These are phyloP conservation scores for Leptodirus hochenwartii DNA, from an alignment of 2,888 invertebrate genomes.

Conservation along the genomic window DNA sequence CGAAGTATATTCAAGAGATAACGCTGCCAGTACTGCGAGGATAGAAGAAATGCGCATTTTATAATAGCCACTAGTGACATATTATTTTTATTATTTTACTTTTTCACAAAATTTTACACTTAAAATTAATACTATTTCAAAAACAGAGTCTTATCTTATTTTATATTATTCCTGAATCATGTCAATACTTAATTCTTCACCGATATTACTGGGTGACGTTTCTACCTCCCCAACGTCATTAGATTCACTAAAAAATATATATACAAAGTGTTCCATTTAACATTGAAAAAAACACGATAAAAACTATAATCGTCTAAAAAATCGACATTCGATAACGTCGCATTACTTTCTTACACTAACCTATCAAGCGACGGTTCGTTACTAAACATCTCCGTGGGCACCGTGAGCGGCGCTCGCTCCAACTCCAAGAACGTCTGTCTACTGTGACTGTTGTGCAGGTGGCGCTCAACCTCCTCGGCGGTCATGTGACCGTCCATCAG, in stretches of 20 bases:
- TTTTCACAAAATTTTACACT: too few relatives aligned
- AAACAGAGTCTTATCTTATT: too few relatives aligned
- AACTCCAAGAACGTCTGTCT: conserved; percentile 63
- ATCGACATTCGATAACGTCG: not conserved
- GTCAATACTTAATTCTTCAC: conserved; percentile 58
- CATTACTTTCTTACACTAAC: conserved; percentile 23
- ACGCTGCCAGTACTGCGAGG: too few relatives aligned
- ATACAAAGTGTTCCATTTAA: conserved; percentile 9
- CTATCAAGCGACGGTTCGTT: conserved; percentile 81
- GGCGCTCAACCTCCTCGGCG: conserved; percentile 78
- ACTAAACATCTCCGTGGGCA: conserved; percentile 88
- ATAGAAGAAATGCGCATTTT: too few relatives aligned
- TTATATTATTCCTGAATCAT: conserved; percentile 35
- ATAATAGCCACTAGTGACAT: too few relatives aligned
- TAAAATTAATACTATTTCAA: too few relatives aligned
- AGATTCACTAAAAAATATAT: conserved; percentile 46
- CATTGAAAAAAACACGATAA: not conserved
- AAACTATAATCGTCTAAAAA: conserved; percentile 2
- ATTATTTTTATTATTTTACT: too few relatives aligned
- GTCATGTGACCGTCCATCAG: conserved; percentile 73
- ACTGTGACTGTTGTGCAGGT: conserved; percentile 74
- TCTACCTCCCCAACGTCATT: conserved; percentile 61
- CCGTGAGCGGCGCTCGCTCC: conserved; percentile 73
- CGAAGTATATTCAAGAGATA: too few relatives aligned
- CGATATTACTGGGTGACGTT: conserved; percentile 64